A percentile compares a stretch with the other conserved stretches of the same genome.
These are phyloP conservation scores for Brachionus koreanus DNA, from an alignment of 1,140 invertebrate species.

Conservation along the genomic window DNA sequence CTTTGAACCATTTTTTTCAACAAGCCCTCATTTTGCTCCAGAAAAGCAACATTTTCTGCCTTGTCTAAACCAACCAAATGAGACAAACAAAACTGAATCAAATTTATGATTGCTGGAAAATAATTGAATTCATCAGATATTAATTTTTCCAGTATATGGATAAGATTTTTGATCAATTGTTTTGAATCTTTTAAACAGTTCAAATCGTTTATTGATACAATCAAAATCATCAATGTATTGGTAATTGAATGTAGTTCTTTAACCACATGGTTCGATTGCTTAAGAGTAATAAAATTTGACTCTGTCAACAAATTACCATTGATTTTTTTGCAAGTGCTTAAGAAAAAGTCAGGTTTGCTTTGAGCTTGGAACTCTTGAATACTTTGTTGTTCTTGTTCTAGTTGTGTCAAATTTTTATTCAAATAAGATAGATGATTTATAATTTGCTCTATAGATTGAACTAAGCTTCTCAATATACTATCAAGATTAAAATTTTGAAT, in stretches of 20 bases:
- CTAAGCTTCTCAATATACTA: neutral
- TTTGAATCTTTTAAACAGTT: neutral
- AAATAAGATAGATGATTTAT: neutral
- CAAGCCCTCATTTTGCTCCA: neutral
- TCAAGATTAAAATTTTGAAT: slow-evolving; percentile 11
- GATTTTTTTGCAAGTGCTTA: neutral
- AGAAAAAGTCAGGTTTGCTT: neutral
- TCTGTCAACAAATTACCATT: neutral
- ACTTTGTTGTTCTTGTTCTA: neutral
- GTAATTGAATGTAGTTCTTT: slow-evolving; percentile 31
- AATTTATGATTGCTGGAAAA: slow-evolving; percentile 37
- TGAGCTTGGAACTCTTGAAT: neutral
- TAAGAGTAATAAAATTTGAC: slow-evolving; percentile 20
- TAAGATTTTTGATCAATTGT: neutral
- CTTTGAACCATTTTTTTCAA: neutral
- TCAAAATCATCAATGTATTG: slow-evolving; percentile 12
- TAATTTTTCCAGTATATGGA: slow-evolving; percentile 10
- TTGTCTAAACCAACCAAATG: neutral
- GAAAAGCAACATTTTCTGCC: neutral
- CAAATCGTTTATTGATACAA: neutral
- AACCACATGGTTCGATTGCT: slow-evolving; percentile 19
- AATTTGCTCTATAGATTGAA: neutral
- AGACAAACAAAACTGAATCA: slow-evolving; percentile 6
- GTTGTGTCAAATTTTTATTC: neutral
- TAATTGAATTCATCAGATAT: slow-evolving; percentile 33